Evolutionary conservation across 2,888 invertebrate genomes (phyloP).

Genomic region (Pediacus dermestoides): DNA sequence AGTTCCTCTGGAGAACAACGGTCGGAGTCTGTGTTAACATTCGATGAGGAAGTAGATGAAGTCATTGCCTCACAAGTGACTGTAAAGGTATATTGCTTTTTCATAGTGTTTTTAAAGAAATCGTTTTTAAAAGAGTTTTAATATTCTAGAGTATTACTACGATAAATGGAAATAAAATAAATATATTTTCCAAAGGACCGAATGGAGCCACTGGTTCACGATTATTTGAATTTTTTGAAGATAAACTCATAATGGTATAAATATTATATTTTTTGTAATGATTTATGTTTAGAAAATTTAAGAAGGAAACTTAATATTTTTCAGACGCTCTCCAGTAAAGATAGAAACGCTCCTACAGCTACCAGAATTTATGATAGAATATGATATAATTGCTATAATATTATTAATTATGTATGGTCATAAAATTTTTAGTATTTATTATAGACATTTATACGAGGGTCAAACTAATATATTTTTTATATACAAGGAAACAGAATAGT

Average conservation of each 20-base stretch:
- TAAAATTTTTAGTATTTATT: too few relatives aligned
- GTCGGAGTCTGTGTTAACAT: slow-evolving; percentile 15
- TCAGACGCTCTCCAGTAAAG: slow-evolving; percentile 21
- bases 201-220: slow-evolving; percentile 20
- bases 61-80: slow-evolving; percentile 20
- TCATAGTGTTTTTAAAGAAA: slow-evolving; percentile 7
- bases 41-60: slow-evolving; percentile 27
- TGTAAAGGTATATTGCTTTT: slow-evolving; percentile 16
- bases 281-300: neutral
- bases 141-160: slow-evolving; percentile 23
- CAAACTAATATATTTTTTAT: too few relatives aligned
- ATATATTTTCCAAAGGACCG: slow-evolving; percentile 21
- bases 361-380: slow-evolving; percentile 22
- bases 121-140: too few relatives aligned
- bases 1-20: slow-evolving; percentile 14
- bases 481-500: too few relatives aligned
- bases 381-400: too few relatives aligned
- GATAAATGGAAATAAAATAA: slow-evolving; percentile 22
- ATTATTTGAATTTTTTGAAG: slow-evolving; percentile 22
- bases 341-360: slow-evolving; percentile 19
- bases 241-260: slow-evolving; percentile 23
- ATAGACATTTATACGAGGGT: too few relatives aligned
- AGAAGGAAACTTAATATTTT: slow-evolving; percentile 13
- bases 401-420: too few relatives aligned
- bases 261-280: neutral